Evolutionary conservation across 1,140 invertebrate genomes (phyloP), one percentile per base, ranked within the genome.

Genomic region (Pseudomyrmex dendroicus): DNA sequence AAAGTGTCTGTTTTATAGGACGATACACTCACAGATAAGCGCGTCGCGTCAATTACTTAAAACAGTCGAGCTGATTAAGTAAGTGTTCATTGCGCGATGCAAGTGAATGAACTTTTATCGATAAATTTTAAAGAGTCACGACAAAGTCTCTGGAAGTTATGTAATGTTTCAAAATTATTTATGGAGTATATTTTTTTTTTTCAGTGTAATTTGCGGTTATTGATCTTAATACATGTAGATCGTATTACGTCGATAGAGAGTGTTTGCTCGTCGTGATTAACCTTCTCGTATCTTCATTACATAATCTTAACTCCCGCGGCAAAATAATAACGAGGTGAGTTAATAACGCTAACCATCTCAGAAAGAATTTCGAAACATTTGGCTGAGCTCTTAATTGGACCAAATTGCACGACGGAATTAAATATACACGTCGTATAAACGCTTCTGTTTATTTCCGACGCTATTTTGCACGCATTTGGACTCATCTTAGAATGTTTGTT

Each of bases 171-270:
- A 20, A 22, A 68, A 13, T 78, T 54, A 67, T 68, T 56, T 63
- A 56, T 17, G 17, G 20, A 68, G 57, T 54, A 48, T 7, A 66
- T 68, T 50, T 52, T 52, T 44, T 52, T 44, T 61, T 67, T 68
- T 25, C 46, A 56, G 25, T 50, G n/a, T 72, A 80, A 80, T 80
- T 80, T 59, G 54, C 22, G 15, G 20, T 70, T 50, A 72, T 61
- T 57, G 54, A 44, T 48, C 54, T 61, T 80, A 80, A 80, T 80
- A 25, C 59, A 80, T 72, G 66, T 72, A 80, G 54, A 80, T 80
- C 35, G 44, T 35, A 70, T 80, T 59, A 72, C n/a, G 64, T 72
- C 56, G 66, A 72, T 80, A 80, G 48, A 35, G 57, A 61, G 46
- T 61, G 54, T 80, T 72, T 70, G 54, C 44, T 22, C 20, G 15